Base-by-base conservation (phyloP, 2,888 invertebrate species). In the Mesorhabditis belari region DNA sequence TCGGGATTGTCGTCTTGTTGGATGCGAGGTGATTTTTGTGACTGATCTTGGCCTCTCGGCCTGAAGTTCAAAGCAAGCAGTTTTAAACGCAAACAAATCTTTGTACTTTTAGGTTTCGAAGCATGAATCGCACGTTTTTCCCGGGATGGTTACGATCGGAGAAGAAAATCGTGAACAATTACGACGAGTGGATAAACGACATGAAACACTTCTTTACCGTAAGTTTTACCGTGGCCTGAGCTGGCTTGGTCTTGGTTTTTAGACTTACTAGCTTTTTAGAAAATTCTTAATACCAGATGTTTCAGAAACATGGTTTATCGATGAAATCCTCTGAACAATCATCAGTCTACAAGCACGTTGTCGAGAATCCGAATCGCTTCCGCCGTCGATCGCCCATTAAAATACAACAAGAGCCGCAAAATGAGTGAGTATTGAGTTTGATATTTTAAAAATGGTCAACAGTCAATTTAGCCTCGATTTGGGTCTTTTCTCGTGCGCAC, bases 1-100 rank as follows among this genome's bases (percentile, higher is more conserved):
- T 89, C 83, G 98, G 98, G 12, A 92, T 92, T 9, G 92, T 99
- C 74, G 83, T 98, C 66, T 85, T 99, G 0, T 90, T 93, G 82
- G 98, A 99, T 83, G 85, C 86, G 64, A 87, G 98, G 82, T 96
- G 61, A 29, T 17, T 6, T 6, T 52, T 24, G 17, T 52, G 19
- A 6, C 6, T 9, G 12, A 24, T 35, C 44, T n/a, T 35, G 12
- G 44, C 12, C n/a, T 35, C n/a, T 9, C n/a, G 44, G n/a, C n/a
- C n/a, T n/a, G n/a, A n/a, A n/a, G n/a, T n/a, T n/a, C n/a, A n/a
- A n/a, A n/a, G n/a, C n/a, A n/a, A n/a, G n/a, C n/a, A n/a, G n/a
- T n/a, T n/a, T n/a, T n/a, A n/a, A n/a, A n/a, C n/a, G n/a, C n/a
- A n/a, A n/a, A n/a, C n/a, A n/a, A n/a, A n/a, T n/a, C 44, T 35